Conservation (phyloP, 2,797 vertebrate genomes). For the Pantherophis vulpinus region DNA sequence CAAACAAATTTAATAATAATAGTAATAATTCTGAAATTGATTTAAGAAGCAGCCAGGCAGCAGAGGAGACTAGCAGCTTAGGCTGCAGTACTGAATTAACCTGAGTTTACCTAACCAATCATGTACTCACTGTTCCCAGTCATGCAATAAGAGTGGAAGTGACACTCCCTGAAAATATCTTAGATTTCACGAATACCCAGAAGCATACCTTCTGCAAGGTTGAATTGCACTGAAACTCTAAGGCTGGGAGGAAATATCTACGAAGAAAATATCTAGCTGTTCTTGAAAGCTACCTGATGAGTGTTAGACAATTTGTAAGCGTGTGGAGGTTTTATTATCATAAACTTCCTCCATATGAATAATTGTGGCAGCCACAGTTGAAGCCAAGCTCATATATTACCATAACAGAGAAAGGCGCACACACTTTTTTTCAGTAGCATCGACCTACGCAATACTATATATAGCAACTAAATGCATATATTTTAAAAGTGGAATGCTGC, state of each 20-base stretch:
- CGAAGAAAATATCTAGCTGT: constrained; percentile 7
- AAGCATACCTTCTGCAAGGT: not conserved
- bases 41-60: not conserved
- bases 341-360: constrained; percentile 50
- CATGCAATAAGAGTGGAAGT: not conserved
- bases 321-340: constrained; percentile 25
- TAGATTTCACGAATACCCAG: not conserved
- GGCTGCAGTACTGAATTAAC: not conserved
- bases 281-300: constrained; percentile 12
- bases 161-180: not conserved
- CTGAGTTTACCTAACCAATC: not conserved
- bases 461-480: not conserved
- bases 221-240: not conserved
- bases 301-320: constrained; percentile 44
- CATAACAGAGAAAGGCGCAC: constrained; percentile 25
- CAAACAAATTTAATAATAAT: not conserved
- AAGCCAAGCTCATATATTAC: constrained; percentile 46
- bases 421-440: not conserved
- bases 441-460: accelerated
- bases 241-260: constrained; percentile 4
- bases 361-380: constrained; percentile 29
- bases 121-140: not conserved
- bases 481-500: not conserved
- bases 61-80: not conserved
- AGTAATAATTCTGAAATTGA: not conserved